Percentiles rank a stretch among this genome's conserved stretches.
These are phyloP conservation scores for Acleris laterana DNA, from an alignment of 2,888 invertebrate species.

Conservation along the genomic window DNA sequence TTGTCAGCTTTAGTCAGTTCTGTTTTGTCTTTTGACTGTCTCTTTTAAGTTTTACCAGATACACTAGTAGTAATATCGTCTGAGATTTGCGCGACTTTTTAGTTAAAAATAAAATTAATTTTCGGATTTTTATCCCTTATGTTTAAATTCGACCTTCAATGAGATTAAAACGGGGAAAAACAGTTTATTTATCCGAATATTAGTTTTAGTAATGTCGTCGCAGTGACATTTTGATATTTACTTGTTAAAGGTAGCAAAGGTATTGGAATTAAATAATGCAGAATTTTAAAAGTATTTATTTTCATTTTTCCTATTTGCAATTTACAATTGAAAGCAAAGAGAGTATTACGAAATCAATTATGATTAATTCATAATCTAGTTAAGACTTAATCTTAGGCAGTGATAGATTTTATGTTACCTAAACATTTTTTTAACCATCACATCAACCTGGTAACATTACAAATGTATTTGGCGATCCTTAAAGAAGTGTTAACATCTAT, in stretches of 20 bases:
- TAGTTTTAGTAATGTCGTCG: too few relatives aligned
- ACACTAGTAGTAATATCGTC: too few relatives aligned
- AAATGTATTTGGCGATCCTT: conserved; percentile 75
- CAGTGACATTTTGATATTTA: background rate
- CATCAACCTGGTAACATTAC: conserved; percentile 72
- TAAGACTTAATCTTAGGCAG: conserved; percentile 71
- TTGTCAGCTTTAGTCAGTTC: conserved; percentile 38
- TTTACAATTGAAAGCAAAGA: conserved; percentile 76
- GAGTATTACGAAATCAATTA: conserved; percentile 69
- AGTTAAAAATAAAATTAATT: too few relatives aligned
- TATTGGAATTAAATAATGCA: conserved; percentile 45
- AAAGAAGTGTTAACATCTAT: conserved; percentile 64
- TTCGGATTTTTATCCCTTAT: too few relatives aligned
- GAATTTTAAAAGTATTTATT: conserved; percentile 46
- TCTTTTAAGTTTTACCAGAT: background rate
- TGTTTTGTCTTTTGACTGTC: background rate
- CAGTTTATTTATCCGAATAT: too few relatives aligned
- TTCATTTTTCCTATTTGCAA: conserved; percentile 77
- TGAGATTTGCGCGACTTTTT: too few relatives aligned
- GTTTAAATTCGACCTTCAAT: too few relatives aligned
- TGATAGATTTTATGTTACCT: conserved; percentile 57
- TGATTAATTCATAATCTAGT: conserved; percentile 59
- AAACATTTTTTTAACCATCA: conserved; percentile 57
- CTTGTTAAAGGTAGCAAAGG: background rate
- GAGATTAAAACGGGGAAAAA: too few relatives aligned